A percentile compares a stretch with the other conserved stretches of the same genome.
These are phyloP conservation scores for Ischnura elegans DNA, from an alignment of 2,888 invertebrate genomes.

Conservation along the genomic window DNA sequence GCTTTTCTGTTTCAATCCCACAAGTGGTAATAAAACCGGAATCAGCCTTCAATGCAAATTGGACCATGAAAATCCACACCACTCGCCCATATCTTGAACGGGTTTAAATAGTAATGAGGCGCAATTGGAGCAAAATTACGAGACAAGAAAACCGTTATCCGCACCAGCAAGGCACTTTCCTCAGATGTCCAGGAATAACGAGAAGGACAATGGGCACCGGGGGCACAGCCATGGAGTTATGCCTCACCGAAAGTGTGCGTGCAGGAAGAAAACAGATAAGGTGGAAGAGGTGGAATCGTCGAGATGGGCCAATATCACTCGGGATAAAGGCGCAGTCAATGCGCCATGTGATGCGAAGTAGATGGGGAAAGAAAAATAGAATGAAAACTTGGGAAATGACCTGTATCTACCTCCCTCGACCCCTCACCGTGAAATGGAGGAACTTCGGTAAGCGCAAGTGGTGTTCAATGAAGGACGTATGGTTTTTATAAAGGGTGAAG, in stretches of 20 bases:
- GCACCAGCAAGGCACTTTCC: not conserved
- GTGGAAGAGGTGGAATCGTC: not conserved
- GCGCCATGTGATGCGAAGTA: not conserved
- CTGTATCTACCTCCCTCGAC: too few relatives aligned
- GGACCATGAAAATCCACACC: not conserved
- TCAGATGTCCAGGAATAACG: not conserved
- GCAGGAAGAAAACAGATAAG: not conserved
- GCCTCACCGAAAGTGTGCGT: not conserved
- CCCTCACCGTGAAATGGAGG: not conserved
- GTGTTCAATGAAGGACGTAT: not conserved
- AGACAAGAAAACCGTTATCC: not conserved
- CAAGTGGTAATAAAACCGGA: too few relatives aligned
- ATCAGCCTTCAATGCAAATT: not conserved
- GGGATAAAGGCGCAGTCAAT: not conserved
- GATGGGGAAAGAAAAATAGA: not conserved
- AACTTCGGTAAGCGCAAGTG: not conserved
- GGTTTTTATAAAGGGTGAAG: not conserved
- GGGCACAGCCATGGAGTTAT: not conserved
- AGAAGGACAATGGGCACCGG: not conserved
- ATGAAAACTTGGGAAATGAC: not conserved
- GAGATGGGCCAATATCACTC: conserved; percentile 15
- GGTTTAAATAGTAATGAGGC: not conserved
- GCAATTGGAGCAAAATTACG: not conserved
- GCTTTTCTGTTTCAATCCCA: too few relatives aligned
- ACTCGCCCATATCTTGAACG: not conserved